Percentiles rank a stretch among this genome's conserved stretches.
Conservation (phyloP, 2,888 invertebrate genomes). For the Campopleginae sp. region DNA sequence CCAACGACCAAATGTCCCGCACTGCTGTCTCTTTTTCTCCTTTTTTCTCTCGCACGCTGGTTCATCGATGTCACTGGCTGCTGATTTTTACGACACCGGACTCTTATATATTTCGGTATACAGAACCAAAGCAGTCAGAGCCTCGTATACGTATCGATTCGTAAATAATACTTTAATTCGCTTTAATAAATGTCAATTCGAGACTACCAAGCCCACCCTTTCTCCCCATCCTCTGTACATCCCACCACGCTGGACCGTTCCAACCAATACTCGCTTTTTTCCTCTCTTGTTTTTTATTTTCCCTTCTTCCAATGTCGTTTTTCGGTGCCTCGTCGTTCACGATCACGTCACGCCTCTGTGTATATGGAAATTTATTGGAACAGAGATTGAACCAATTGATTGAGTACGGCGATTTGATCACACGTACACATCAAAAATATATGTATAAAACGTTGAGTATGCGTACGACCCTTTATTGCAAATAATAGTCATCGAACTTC, state of each 20-base stretch:
- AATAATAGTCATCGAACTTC: conserved; percentile 9
- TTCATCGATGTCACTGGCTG: conserved; percentile 17
- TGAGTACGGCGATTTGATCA: conserved; percentile 58
- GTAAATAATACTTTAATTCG: conserved; percentile 63
- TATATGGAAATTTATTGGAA: conserved; percentile 63
- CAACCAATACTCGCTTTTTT: conserved; percentile 24
- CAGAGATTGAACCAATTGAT: conserved; percentile 67
- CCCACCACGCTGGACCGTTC: conserved; percentile 9
- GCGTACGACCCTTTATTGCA: background rate
- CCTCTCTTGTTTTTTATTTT: conserved; percentile 16
- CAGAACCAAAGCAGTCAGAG: conserved; percentile 4
- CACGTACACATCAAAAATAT: conserved; percentile 16
- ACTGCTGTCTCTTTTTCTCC: background rate
- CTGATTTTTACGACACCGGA: conserved; percentile 45
- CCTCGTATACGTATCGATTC: conserved; percentile 32
- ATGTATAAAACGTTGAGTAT: background rate
- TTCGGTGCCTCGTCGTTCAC: conserved; percentile 49
- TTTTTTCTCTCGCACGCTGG: background rate
- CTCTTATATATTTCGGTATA: conserved; percentile 52
- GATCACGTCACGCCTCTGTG: conserved; percentile 47
- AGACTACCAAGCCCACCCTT: background rate
- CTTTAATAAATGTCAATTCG: conserved; percentile 60
- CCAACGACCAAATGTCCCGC: too few species aligned
- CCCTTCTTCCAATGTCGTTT: conserved; percentile 36
- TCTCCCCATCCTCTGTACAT: background rate